Evolutionary conservation across 1,140 invertebrate species (phyloP), one percentile per base, ranked within the genome.

Genomic region (Lordiphosa clarofinis): DNA sequence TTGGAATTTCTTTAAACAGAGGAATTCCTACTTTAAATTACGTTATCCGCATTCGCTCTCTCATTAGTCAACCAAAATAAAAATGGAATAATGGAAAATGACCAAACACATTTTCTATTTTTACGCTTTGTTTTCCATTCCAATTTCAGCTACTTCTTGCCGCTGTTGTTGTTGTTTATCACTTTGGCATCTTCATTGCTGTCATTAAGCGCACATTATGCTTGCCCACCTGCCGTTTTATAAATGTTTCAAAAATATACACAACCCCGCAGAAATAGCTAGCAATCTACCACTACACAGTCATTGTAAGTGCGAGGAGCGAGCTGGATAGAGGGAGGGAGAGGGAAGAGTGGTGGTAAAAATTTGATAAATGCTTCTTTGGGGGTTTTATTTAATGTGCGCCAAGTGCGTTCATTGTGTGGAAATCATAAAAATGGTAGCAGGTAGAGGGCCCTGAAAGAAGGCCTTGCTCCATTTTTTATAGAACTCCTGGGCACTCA

Each of bases 101-200:
- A 57, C 66, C 75, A 74, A 81, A 71, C 75, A 81, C 75, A 81
- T 81, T 71, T 74, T 50, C 71, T 40, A 59, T 67, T 74, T 63
- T 33, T 19, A 53, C 43, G 42, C n/a, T 75, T 70, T 81, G 57
- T 67, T 75, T 75, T 52, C 60, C 55, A 60, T 61, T 65, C 55
- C 43, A 37, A 28, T 60, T 56, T 24, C 19, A 33, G 39, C 61
- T 43, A 38, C 40, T 53, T 62, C 50, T 73, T 52, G 71, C 55
- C n/a, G n/a, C n/a, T n/a, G n/a, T n/a, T 74, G 59, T 50, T 75
- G 72, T 62, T 82, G 78, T 81, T 81, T 81, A 81, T 81, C 78
- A 81, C 84, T 75, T 84, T 81, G 76, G 76, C 76, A 76, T 81
- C 76, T 81, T 81, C 75, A 81, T 81, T 71, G 76, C 78, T 81